phyloP scores from a whole-genome alignment of 2,888 invertebrate genomes.

The Microchrysa polita region DNA sequence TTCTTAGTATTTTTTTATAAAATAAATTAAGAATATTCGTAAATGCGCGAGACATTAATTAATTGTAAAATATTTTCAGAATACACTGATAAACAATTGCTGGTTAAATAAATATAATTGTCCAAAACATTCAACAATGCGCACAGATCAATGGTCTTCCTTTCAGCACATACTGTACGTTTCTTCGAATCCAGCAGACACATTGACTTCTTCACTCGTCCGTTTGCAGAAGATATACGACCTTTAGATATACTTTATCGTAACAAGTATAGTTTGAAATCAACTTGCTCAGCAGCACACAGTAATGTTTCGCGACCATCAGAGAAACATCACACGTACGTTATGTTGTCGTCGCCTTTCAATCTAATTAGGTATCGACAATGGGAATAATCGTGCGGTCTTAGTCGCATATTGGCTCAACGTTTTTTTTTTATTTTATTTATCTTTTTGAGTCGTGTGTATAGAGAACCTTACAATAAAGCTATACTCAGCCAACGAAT shows the following conservation, averaged over 20 bases:
- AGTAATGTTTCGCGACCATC: constrained; percentile 36
- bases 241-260: constrained; percentile 37
- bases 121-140: too few species aligned
- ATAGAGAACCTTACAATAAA: constrained; percentile 16
- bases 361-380: constrained; percentile 39
- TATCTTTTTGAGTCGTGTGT: constrained; percentile 3
- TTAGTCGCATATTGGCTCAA: too few species aligned
- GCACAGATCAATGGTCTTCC: too few species aligned
- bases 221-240: constrained; percentile 34
- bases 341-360: constrained; percentile 37
- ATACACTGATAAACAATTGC: too few species aligned
- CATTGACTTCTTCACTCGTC: neutral
- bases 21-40: too few species aligned
- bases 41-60: too few species aligned
- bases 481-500: neutral
- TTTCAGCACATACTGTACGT: constrained; percentile 8
- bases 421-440: too few species aligned
- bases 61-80: too few species aligned
- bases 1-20: too few species aligned
- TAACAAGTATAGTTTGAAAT: neutral
- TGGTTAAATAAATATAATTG: too few species aligned
- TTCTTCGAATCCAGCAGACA: neutral
- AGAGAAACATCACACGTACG: constrained; percentile 35
- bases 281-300: constrained; percentile 5
- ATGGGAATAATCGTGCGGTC: constrained; percentile 1